These are phyloP conservation scores for Drosophila robusta DNA, from an alignment of 2,888 invertebrate genomes.

Conservation along the genomic window DNA sequence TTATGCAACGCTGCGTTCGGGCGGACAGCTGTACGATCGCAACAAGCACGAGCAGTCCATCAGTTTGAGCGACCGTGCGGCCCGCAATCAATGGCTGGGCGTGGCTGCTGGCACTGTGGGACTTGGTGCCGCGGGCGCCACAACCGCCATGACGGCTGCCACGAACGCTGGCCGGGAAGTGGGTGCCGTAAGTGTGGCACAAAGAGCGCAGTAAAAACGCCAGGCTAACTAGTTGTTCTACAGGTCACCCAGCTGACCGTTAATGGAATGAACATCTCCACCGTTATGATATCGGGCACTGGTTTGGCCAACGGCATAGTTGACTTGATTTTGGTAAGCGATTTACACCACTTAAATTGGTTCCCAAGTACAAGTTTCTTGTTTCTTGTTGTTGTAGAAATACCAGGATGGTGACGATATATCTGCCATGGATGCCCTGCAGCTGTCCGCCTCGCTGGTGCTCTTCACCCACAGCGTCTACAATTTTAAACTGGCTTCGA, in stretches of 20 bases:
- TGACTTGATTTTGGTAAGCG: conserved; percentile 79
- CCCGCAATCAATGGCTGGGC: conserved; percentile 79
- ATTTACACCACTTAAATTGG: neutral
- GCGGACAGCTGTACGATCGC: conserved; percentile 70
- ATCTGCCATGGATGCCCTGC: conserved; percentile 69
- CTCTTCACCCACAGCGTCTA: conserved; percentile 82
- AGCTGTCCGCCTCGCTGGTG: conserved; percentile 81
- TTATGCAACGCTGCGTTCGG: conserved; percentile 74
- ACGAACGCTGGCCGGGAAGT: conserved; percentile 75
- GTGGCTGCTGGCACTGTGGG: conserved; percentile 70
- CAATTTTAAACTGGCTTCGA: conserved; percentile 82
- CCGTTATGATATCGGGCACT: conserved; percentile 79
- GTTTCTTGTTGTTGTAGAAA: conserved; percentile 61
- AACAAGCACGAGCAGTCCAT: conserved; percentile 81
- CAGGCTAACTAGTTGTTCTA: neutral
- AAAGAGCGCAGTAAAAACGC: neutral
- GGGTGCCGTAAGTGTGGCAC: conserved; percentile 65
- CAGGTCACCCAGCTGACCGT: conserved; percentile 73
- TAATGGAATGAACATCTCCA: conserved; percentile 82
- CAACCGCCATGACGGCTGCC: conserved; percentile 61
- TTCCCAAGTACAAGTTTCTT: no score
- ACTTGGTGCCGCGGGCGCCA: conserved; percentile 77
- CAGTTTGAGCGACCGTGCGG: conserved; percentile 66
- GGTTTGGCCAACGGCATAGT: conserved; percentile 77
- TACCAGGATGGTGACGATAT: conserved; percentile 74